Evolutionary conservation across 1,140 invertebrate genomes (phyloP).

Genomic region (Drosophila tropicalis): DNA sequence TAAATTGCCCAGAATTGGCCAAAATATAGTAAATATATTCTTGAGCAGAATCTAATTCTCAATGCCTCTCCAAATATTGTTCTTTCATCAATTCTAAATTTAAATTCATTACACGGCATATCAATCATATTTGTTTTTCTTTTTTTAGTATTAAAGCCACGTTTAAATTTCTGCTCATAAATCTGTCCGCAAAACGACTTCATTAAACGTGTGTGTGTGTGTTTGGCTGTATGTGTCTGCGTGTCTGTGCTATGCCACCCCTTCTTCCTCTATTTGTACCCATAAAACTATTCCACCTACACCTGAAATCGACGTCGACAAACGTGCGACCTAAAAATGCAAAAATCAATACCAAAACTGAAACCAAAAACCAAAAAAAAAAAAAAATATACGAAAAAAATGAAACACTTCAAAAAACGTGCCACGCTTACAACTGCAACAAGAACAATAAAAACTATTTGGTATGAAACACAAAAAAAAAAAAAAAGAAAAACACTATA

Average conservation of each 20-base stretch:
- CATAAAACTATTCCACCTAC: conserved; percentile 24
- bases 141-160: conserved; percentile 34
- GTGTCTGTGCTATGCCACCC: conserved; percentile 6
- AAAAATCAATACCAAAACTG: conserved; percentile 65
- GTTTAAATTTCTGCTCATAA: conserved; percentile 51
- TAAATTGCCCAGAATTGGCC: too few relatives aligned
- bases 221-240: not conserved
- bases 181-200: conserved; percentile 54
- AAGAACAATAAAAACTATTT: conserved; percentile 28
- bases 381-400: conserved; percentile 25
- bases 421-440: conserved; percentile 30
- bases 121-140: not conserved
- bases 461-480: conserved; percentile 2
- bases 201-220: conserved; percentile 49
- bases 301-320: conserved; percentile 21
- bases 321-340: conserved; percentile 67
- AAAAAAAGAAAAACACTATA: conserved; percentile 10
- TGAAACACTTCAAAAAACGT: conserved; percentile 34
- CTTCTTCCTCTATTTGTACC: conserved; percentile 7
- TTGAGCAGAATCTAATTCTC: conserved; percentile 20
- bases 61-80: not conserved
- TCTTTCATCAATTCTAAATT: not conserved
- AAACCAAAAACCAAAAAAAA: conserved; percentile 18
- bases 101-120: not conserved
- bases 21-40: too few relatives aligned